Evolutionary conservation across 2,113 vertebrate species (phyloP), one percentile per base, ranked within the genome.

Genomic region (Anguilla japonica): DNA sequence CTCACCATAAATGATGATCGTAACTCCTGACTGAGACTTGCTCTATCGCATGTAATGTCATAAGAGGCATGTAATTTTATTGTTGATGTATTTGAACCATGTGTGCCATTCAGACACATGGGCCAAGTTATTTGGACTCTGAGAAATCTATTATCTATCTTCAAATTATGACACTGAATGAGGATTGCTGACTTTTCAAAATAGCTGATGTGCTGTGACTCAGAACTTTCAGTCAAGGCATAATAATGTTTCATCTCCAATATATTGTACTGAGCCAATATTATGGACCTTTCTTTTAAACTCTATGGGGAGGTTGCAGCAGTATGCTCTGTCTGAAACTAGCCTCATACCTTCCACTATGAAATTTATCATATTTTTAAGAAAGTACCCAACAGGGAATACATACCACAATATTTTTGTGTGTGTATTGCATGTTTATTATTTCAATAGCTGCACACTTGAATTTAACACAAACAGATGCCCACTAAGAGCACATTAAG

Each of bases 1-100:
- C 41, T 15, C 15, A n/a, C 60, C 8, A 83, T 87, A 57, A 83
- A 40, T 86, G 82, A 87, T 87, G 67, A 39, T 40, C 41, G n/a
- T 34, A 75, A 26, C n/a, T 22, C 22, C 26, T 34, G 6, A 75
- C 26, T 34, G n/a, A 75, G 63, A 20, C 20, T 26, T 71, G 63
- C 20, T 20, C 63, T 71, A 22, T 26, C 63, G 26, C 7, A 71
- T 46, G 34, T 34, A 34, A 34, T 71, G 26, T 26, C 71, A 75
- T 75, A 14, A 75, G 29, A 29, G 8, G 71, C 29, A 0, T 75
- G 26, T 13, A 6, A 29, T 34, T 75, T 29, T 75, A 34, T n/a
- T 75, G 26, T 75, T 7, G n/a, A 75, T 75, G 26, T 71, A 71
- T 29, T 75, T 75, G 20, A 71, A 34, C 71, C 11, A 15, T 75